These are phyloP conservation scores for Metalampra italica DNA, from an alignment of 2,888 invertebrate genomes.

Conservation along the genomic window DNA sequence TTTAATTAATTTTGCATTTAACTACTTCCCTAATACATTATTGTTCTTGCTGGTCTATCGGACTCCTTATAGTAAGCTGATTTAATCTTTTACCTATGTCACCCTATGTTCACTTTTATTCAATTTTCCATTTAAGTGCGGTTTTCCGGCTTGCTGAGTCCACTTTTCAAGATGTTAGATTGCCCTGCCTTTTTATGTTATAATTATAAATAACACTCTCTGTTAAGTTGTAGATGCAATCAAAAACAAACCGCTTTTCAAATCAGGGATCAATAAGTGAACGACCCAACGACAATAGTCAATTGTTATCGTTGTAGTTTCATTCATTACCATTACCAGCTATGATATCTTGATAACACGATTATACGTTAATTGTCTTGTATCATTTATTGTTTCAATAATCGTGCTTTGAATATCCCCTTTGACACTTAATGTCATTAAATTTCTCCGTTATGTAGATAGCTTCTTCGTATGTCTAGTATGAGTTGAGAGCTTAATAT, in stretches of 20 bases:
- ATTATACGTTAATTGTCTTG: conserved; percentile 34
- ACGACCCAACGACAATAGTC: conserved; percentile 7
- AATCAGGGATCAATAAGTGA: conserved; percentile 13
- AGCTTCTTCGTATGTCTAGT: no score
- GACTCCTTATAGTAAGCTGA: no score
- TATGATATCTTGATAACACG: conserved; percentile 33
- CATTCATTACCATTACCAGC: conserved; percentile 36
- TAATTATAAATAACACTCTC: no score
- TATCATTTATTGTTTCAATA: conserved; percentile 42
- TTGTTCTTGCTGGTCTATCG: no score
- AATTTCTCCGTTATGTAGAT: conserved; percentile 8
- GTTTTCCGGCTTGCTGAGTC: background rate
- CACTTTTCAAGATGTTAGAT: background rate
- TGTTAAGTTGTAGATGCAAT: background rate
- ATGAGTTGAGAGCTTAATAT: no score
- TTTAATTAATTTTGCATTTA: no score
- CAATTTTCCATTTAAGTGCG: background rate
- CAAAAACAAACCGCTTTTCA: background rate
- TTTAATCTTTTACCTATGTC: no score
- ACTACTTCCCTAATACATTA: no score
- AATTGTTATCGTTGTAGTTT: no score
- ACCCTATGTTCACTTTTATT: no score
- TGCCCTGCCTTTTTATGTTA: no score
- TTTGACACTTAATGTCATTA: conserved; percentile 30
- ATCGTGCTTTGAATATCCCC: conserved; percentile 40